Evolutionary conservation across 2,797 vertebrate species (phyloP), one percentile per base, ranked within the genome.

Genomic region (Tarsius wallacei): DNA sequence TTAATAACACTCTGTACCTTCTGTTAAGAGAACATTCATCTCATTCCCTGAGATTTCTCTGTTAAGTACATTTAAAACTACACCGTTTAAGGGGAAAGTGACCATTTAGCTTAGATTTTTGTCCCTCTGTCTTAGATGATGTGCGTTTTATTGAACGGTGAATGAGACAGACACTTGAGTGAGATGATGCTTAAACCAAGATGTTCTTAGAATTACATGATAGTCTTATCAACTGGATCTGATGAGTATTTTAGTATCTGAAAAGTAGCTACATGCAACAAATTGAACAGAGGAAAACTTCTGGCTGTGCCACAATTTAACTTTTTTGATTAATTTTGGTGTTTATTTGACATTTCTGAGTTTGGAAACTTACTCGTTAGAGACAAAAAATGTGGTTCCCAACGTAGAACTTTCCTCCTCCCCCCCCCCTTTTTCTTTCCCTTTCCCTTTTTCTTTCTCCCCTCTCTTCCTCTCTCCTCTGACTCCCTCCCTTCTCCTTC

Each of bases 1-100:
- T 91, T 88, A 66, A 47, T 91, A 71, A 66, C 6, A 61, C n/a
- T 91, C 81, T 68, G 22, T 66, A 80, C 70, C 17, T 91, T 90
- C 85, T 66, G 2, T 71, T 83, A 42, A 59, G 61, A 73, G 89
- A 83, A 57, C 5, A 84, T 80, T 73, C 24, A 76, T 89, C 26
- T 73, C 36, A 61, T 63, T 64, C 9, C 17, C 61, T 12, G 7
- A 93, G 36, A 83, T 88, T 94, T 86, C 64, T 91, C 55, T 70
- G 28, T 55, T 96, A 26, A 42, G 42, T 91, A n/a, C 57, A 77
- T 77, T 61, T 89, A 93, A 89, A 9, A 42, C 31, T 78, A 49
- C 24, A 82, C 24, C 55, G 22, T 53, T 78, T 24, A 87, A 90
- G 36, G 28, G 59, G 22, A 91, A 91, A 80, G 28, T 49, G 66